A percentile compares a stretch with the other conserved stretches of the same genome.
These are phyloP conservation scores for Leptinotarsa defecta DNA, from an alignment of 1,140 invertebrate species.

Conservation along the genomic window DNA sequence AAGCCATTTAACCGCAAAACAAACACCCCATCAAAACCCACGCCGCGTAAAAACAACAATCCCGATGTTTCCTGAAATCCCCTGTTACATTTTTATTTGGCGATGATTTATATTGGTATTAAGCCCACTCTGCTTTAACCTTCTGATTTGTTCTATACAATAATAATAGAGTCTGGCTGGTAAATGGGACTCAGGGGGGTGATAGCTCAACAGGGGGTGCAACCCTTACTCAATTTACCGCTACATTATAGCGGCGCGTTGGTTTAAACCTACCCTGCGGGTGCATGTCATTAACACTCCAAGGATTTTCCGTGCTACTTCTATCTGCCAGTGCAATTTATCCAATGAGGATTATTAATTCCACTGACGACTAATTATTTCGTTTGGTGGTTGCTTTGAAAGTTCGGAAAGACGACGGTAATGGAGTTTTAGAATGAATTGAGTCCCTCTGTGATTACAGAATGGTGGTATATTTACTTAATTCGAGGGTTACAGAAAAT, in stretches of 20 bases:
- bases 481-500: too few species aligned
- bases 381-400: neutral
- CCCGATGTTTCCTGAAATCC: conserved; percentile 35
- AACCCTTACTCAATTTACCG: conserved; percentile 56
- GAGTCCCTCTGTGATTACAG: too few species aligned
- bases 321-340: conserved; percentile 1
- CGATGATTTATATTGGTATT: conserved; percentile 55
- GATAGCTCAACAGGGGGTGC: conserved; percentile 52
- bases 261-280: conserved; percentile 44
- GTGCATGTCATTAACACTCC: conserved; percentile 29
- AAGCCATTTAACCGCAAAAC: conserved; percentile 34
- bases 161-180: conserved; percentile 57
- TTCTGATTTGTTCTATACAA: conserved; percentile 59
- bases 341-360: neutral
- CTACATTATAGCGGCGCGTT: conserved; percentile 56
- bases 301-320: conserved; percentile 13
- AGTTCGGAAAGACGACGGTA: too few species aligned
- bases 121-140: conserved; percentile 55
- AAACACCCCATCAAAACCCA: conserved; percentile 17
- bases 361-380: neutral
- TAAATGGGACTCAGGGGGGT: conserved; percentile 56
- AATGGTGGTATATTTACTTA: too few species aligned
- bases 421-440: too few species aligned
- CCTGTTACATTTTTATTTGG: conserved; percentile 48
- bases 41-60: conserved; percentile 4